These are phyloP conservation scores for Apis cerana DNA, from an alignment of 1,140 invertebrate genomes.

Conservation along the genomic window DNA sequence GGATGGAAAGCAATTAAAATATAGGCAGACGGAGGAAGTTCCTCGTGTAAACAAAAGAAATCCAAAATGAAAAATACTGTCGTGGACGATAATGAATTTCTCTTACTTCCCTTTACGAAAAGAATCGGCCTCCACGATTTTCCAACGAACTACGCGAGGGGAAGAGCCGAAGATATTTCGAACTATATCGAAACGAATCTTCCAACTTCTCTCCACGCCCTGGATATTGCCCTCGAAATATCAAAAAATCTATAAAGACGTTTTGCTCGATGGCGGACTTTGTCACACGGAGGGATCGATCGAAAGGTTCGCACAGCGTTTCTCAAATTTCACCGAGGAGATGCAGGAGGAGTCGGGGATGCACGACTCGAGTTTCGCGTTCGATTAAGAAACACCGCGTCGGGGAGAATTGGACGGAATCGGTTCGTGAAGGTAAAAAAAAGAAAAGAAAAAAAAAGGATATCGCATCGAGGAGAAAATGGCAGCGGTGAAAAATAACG, in stretches of 20 bases:
- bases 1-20: constrained; percentile 33
- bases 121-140: not conserved
- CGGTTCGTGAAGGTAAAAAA: too few species aligned
- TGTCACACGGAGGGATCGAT: constrained; percentile 16
- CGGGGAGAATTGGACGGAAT: not conserved
- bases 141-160: not conserved
- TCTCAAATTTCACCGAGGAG: not conserved
- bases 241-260: constrained; percentile 25
- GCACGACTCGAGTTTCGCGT: not conserved
- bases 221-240: constrained; percentile 33
- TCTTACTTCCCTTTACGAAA: not conserved
- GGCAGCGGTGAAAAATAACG: not conserved
- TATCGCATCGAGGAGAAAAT: not conserved
- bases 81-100: constrained; percentile 2
- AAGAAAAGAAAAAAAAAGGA: not conserved
- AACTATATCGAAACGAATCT: not conserved
- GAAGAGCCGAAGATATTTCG: not conserved
- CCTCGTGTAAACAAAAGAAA: not conserved
- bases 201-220: not conserved
- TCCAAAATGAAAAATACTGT: constrained; percentile 10
- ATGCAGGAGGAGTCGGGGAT: too few species aligned
- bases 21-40: not conserved
- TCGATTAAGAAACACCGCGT: not conserved
- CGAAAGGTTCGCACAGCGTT: not conserved
- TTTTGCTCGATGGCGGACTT: not conserved